phyloP scores from a whole-genome alignment of 1,140 invertebrate species.

The Platyscapa corneri region DNA sequence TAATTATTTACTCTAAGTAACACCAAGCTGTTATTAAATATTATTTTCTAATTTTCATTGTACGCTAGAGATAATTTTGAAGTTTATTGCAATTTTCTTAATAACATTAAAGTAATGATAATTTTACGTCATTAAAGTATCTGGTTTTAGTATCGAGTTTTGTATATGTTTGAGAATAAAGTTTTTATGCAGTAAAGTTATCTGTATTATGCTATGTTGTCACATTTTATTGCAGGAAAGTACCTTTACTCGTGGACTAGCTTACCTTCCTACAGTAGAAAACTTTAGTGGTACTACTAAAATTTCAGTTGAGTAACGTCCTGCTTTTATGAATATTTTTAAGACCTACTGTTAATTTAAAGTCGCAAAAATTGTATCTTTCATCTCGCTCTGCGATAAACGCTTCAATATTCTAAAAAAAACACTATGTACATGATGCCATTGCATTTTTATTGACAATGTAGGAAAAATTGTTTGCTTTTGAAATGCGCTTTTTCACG shows the following conservation, averaged over 20 bases:
- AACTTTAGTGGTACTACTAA: conserved; percentile 33
- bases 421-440: not conserved
- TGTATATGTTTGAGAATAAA: conserved; percentile 18
- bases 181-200: conserved; percentile 32
- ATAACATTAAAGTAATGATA: conserved; percentile 8
- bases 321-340: conserved; percentile 40
- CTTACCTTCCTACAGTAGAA: conserved; percentile 6
- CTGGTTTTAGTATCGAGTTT: not conserved
- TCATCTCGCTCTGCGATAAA: conserved; percentile 6
- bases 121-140: conserved; percentile 4
- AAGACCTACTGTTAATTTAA: conserved; percentile 36
- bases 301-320: conserved; percentile 35
- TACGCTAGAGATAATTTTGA: not conserved
- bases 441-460: conserved; percentile 6
- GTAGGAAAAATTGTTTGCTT: not conserved
- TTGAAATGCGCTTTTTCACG: not conserved
- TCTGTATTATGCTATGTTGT: conserved; percentile 10
- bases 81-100: not conserved
- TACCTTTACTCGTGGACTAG: conserved; percentile 2
- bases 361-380: conserved; percentile 28
- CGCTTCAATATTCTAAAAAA: conserved; percentile 23
- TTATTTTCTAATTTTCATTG: conserved; percentile 5
- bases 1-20: not conserved
- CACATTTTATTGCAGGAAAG: conserved; percentile 25
- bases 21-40: not conserved